Evolutionary conservation across 1,140 invertebrate genomes (phyloP).

Genomic region (Aplysia californica): DNA sequence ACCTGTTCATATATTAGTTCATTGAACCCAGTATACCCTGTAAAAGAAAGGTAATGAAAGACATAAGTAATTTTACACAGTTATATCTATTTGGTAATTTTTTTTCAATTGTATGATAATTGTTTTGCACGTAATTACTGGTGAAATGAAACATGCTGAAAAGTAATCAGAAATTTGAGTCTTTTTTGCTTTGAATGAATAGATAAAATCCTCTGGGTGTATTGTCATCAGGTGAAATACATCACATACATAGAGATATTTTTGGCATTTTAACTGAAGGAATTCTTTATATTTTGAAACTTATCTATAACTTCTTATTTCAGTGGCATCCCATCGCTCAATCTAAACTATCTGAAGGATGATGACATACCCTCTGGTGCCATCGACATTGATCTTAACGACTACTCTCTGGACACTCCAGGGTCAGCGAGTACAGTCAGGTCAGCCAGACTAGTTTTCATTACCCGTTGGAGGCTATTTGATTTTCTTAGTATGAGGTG

Average conservation of each 20-base stretch:
- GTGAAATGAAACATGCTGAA: background rate
- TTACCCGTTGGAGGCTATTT: too few relatives aligned
- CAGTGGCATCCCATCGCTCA: conserved; percentile 50
- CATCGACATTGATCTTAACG: conserved; percentile 40
- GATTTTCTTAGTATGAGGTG: too few relatives aligned
- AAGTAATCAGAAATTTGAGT: too few relatives aligned
- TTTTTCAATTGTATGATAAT: too few relatives aligned
- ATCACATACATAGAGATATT: background rate
- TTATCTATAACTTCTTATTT: background rate
- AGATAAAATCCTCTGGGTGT: conserved; percentile 6
- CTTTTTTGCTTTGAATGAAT: background rate
- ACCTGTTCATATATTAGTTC: too few relatives aligned
- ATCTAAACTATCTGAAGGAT: conserved; percentile 52
- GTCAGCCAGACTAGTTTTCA: conserved; percentile 26
- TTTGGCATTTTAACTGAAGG: background rate
- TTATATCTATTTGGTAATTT: too few relatives aligned
- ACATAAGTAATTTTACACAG: too few relatives aligned
- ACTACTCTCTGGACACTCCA: conserved; percentile 47
- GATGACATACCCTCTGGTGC: conserved; percentile 42
- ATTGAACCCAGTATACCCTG: too few relatives aligned
- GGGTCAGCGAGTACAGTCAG: conserved; percentile 50
- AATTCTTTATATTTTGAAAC: background rate
- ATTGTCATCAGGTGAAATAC: background rate
- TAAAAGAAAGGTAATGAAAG: too few relatives aligned
- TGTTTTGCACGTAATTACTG: background rate